A percentile compares a stretch with the other conserved stretches of the same genome.
These are phyloP conservation scores for Cheilosia vulpina DNA, from an alignment of 2,888 invertebrate genomes.

Conservation along the genomic window DNA sequence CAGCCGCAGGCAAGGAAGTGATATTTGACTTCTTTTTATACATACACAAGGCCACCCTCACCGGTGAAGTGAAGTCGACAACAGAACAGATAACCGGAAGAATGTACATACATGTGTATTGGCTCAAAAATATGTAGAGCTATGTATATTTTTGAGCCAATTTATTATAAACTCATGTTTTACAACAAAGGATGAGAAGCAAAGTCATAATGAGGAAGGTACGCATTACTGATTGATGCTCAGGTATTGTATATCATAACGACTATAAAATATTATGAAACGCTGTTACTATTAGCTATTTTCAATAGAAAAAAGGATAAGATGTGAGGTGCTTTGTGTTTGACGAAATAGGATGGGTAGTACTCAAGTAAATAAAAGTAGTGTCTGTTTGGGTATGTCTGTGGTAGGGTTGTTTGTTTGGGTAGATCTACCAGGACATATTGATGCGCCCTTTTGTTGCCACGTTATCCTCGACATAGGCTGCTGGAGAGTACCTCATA, in stretches of 20 bases:
- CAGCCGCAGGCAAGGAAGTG: constrained; percentile 12
- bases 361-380: too few species aligned
- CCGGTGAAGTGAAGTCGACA: constrained; percentile 2
- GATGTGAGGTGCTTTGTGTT: too few species aligned
- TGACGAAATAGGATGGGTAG: too few species aligned
- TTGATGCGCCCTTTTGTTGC: too few species aligned
- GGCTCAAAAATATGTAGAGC: not conserved
- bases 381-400: too few species aligned
- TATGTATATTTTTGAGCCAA: constrained; percentile 36
- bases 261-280: not conserved
- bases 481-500: too few species aligned
- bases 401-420: too few species aligned
- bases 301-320: too few species aligned
- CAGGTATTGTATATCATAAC: not conserved
- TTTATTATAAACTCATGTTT: constrained; percentile 57
- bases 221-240: constrained; percentile 21
- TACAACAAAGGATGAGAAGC: constrained; percentile 22
- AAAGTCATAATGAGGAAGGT: not conserved
- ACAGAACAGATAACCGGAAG: not conserved
- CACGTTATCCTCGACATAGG: too few species aligned
- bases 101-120: constrained; percentile 6
- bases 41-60: constrained; percentile 26
- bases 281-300: too few species aligned
- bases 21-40: not conserved
- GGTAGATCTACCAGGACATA: too few species aligned